These are phyloP conservation scores for Hemaris fuciformis DNA, from an alignment of 2,888 invertebrate species.

Conservation along the genomic window DNA sequence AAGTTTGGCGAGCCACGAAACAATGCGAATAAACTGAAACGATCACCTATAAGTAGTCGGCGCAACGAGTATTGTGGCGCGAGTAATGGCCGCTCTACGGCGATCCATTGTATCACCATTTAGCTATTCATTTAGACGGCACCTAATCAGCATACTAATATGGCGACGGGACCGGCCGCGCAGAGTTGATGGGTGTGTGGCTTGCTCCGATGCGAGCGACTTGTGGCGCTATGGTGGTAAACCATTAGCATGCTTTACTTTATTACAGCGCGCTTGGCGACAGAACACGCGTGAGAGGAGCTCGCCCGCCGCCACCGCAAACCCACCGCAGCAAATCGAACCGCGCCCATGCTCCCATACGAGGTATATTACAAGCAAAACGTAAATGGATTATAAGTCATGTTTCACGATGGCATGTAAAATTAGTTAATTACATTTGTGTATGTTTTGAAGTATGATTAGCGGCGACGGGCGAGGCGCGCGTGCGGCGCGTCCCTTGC, in stretches of 20 bases:
- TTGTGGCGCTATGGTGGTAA: background rate
- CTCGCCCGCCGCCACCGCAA: too few relatives aligned
- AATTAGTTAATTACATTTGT: too few relatives aligned
- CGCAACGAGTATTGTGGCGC: background rate
- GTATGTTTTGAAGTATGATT: too few relatives aligned
- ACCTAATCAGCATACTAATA: slow-evolving; percentile 11
- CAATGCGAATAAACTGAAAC: background rate
- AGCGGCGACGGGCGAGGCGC: background rate
- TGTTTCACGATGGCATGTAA: too few relatives aligned
- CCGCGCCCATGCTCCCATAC: too few relatives aligned
- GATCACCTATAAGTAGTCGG: background rate
- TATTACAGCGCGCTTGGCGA: too few relatives aligned
- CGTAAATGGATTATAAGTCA: too few relatives aligned
- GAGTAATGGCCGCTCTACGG: background rate
- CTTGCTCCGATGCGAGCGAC: too few relatives aligned
- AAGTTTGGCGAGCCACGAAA: background rate
- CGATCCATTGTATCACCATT: background rate
- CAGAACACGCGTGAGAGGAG: too few relatives aligned
- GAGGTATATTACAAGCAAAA: too few relatives aligned
- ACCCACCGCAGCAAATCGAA: too few relatives aligned
- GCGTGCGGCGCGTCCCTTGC: background rate
- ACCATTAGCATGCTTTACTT: background rate
- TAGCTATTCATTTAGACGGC: background rate
- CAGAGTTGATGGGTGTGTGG: background rate
- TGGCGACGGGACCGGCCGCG: background rate